These are phyloP conservation scores for Trissonchulus sp. DNA, from an alignment of 2,888 invertebrate genomes.

Conservation along the genomic window DNA sequence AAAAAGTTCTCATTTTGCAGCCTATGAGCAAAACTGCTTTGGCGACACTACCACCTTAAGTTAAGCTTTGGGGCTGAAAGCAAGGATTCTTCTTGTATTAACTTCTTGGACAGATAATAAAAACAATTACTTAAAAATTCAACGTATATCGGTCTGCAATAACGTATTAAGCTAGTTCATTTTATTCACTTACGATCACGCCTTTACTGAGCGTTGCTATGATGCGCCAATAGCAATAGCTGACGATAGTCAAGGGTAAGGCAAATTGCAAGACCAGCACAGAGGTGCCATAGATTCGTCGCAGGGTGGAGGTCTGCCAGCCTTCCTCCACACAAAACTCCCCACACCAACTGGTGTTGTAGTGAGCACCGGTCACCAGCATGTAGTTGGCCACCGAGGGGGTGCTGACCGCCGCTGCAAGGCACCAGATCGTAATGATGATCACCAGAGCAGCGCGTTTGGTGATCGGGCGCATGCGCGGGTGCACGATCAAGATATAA, in stretches of 20 bases:
- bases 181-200: not conserved
- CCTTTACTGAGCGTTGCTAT: slow-evolving; percentile 11
- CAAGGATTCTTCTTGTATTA: too few relatives aligned
- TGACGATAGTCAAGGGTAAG: slow-evolving; percentile 13
- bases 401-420: not conserved
- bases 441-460: slow-evolving; percentile 4
- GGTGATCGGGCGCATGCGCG: slow-evolving; percentile 4
- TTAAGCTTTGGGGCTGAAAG: too few relatives aligned
- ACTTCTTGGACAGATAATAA: too few relatives aligned
- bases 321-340: slow-evolving; percentile 18
- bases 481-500: slow-evolving; percentile 22
- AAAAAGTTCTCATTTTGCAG: too few relatives aligned
- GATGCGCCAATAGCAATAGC: slow-evolving; percentile 10
- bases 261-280: slow-evolving; percentile 11
- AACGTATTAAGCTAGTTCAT: too few relatives aligned
- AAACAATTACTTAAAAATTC: too few relatives aligned
- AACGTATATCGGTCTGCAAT: too few relatives aligned
- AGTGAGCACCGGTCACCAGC: not conserved
- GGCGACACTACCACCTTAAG: too few relatives aligned
- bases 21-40: too few relatives aligned
- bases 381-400: slow-evolving; percentile 22
- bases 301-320: not conserved
- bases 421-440: slow-evolving; percentile 11
- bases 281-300: not conserved
- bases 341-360: slow-evolving; percentile 16